These are phyloP conservation scores for Cartodere bifasciata DNA, from an alignment of 2,888 invertebrate genomes.

Conservation along the genomic window DNA sequence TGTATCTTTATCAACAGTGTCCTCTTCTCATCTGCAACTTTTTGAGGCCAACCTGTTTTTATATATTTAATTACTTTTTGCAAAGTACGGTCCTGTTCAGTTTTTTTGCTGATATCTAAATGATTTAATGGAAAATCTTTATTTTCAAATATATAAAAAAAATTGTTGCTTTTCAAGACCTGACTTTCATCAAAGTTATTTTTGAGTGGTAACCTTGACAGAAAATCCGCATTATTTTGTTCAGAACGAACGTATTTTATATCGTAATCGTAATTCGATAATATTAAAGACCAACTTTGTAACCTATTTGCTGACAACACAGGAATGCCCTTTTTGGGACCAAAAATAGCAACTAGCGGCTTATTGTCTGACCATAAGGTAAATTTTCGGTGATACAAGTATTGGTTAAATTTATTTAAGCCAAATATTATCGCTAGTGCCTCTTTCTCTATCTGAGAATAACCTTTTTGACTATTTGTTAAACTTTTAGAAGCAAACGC, in stretches of 20 bases:
- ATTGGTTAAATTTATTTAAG: conserved; percentile 26
- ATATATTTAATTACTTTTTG: too few relatives aligned
- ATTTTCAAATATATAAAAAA: too few relatives aligned
- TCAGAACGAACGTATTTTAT: conserved; percentile 14
- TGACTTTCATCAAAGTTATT: too few relatives aligned
- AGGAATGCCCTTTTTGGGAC: conserved; percentile 22
- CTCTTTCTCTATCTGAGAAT: conserved; percentile 19
- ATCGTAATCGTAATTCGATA: conserved; percentile 16
- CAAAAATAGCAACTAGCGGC: conserved; percentile 23
- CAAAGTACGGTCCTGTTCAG: too few relatives aligned
- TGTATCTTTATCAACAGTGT: too few relatives aligned
- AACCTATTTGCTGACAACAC: conserved; percentile 22
- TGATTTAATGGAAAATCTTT: too few relatives aligned
- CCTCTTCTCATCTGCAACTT: too few relatives aligned
- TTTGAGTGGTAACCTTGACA: conserved; percentile 14
- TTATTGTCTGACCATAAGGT: conserved; percentile 24
- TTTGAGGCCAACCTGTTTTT: too few relatives aligned
- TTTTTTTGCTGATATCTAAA: too few relatives aligned
- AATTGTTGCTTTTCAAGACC: too few relatives aligned
- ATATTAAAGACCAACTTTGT: conserved; percentile 14
- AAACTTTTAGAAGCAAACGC: conserved; percentile 22
- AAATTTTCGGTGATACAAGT: conserved; percentile 26
- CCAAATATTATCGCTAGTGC: conserved; percentile 25
- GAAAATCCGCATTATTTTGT: conserved; percentile 16
- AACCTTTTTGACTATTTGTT: conserved; percentile 16